phyloP scores from a whole-genome alignment of 2,797 vertebrate genomes.

The Gymnoscopelus microlampas region DNA sequence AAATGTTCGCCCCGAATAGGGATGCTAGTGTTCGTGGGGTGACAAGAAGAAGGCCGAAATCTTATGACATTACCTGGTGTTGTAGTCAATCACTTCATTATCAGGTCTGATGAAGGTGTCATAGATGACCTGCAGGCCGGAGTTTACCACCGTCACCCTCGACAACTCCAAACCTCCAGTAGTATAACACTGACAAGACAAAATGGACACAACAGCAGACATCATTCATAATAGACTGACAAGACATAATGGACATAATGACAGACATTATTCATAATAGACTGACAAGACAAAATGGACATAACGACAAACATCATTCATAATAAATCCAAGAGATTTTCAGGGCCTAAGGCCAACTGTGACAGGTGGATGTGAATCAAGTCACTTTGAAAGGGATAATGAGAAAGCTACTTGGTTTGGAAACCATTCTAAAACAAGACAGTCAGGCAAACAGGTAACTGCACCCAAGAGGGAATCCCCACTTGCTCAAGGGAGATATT shows the following conservation, averaged over 20 bases:
- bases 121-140: constrained; percentile 81
- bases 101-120: constrained; percentile 85
- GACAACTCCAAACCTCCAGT: constrained; percentile 83
- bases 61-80: constrained; percentile 78
- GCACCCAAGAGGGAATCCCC: too few relatives aligned
- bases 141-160: constrained; percentile 83
- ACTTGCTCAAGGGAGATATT: too few relatives aligned
- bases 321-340: background rate
- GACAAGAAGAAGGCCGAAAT: background rate
- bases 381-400: background rate
- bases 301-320: background rate
- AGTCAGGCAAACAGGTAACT: too few relatives aligned
- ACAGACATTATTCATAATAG: background rate
- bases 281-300: too few relatives aligned
- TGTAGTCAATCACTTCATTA: constrained; percentile 85
- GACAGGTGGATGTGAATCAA: background rate
- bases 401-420: too few relatives aligned
- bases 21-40: too few relatives aligned
- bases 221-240: too few relatives aligned
- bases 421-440: too few relatives aligned
- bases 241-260: too few relatives aligned
- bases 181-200: constrained; percentile 82
- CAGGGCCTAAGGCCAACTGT: background rate
- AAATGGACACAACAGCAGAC: background rate
- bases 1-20: too few relatives aligned